These are phyloP conservation scores for Atethmia centrago DNA, from an alignment of 2,888 invertebrate species.

Conservation along the genomic window DNA sequence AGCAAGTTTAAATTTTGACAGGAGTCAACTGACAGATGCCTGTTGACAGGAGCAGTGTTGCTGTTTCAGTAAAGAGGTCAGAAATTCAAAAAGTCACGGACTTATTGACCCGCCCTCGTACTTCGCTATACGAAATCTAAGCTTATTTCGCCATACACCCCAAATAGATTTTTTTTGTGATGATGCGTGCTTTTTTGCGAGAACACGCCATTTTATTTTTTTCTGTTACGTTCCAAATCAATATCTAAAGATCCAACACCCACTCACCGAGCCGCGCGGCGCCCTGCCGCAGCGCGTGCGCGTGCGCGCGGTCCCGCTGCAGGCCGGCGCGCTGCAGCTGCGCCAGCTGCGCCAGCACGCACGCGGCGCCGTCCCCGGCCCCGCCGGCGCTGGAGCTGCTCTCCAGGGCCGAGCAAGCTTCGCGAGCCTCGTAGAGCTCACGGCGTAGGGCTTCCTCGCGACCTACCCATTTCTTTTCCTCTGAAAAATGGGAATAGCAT, in stretches of 20 bases:
- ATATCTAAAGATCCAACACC: not conserved
- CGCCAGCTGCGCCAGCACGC: slow-evolving; percentile 79
- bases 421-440: slow-evolving; percentile 77
- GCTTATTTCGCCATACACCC: too few relatives aligned
- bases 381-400: slow-evolving; percentile 26
- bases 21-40: too few relatives aligned
- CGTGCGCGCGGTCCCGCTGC: slow-evolving; percentile 76
- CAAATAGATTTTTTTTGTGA: too few relatives aligned
- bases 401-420: slow-evolving; percentile 69
- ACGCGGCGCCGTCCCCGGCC: slow-evolving; percentile 31
- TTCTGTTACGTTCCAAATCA: not conserved
- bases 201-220: too few relatives aligned
- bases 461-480: slow-evolving; percentile 84
- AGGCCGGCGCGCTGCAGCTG: slow-evolving; percentile 80
- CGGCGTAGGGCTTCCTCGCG: slow-evolving; percentile 81
- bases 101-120: too few relatives aligned
- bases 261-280: slow-evolving; percentile 67
- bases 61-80: too few relatives aligned
- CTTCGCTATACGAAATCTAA: too few relatives aligned
- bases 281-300: slow-evolving; percentile 54
- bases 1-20: too few relatives aligned
- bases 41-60: too few relatives aligned
- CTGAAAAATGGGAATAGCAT: slow-evolving; percentile 63
- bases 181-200: too few relatives aligned
- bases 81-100: too few relatives aligned